Base-by-base conservation (phyloP, 2,113 vertebrate genomes). In the Periophthalmus modestus region DNA sequence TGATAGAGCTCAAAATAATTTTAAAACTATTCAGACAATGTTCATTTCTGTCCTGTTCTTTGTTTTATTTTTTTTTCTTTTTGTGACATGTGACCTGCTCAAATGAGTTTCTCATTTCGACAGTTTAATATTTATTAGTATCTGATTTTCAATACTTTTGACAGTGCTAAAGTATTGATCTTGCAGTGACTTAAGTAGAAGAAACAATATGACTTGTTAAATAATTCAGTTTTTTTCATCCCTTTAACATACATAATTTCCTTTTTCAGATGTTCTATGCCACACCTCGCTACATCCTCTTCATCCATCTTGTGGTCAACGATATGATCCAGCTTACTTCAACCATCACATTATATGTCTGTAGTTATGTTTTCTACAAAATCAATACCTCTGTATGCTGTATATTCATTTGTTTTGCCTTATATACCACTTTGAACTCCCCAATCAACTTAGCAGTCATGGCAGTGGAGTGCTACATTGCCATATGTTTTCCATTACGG, bases 401-500 rank as follows among this genome's bases (percentile, higher is more conserved):
- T 4, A 7, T 91, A 18, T 1, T 91, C 11, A 7, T 92, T 19
- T 36, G 85, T 18, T 68, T 75, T 0, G 77, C 70, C 2, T 65
- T 88, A 13, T 61, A 84, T 55, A 81, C 86, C 36, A 90, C 83
- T 3, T 58, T 65, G 7, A 92, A 89, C 85, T 89, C 80, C 3
- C 88, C 91, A 1, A 55, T 91, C 9, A 90, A 83, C 57, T 46
- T 90, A 3, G 89, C 83, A 15, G 34, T 75, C 1, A 91, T 91
- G 91, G 87, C 87, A 21, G 65, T 79, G 5, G 89, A 91, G 75
- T 87, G 91, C 54, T 90, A 85, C 72, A 72, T 91, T 1, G 84
- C 88, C 5, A 68, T 92, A 18, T 91, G 89, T 63, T n/a, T 83
- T 54, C 91, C 88, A 0, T 80, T 92, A 19, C 87, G 24, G 18